phyloP scores from a whole-genome alignment of 2,113 vertebrate species.

The Rhodinocichla rosea region DNA sequence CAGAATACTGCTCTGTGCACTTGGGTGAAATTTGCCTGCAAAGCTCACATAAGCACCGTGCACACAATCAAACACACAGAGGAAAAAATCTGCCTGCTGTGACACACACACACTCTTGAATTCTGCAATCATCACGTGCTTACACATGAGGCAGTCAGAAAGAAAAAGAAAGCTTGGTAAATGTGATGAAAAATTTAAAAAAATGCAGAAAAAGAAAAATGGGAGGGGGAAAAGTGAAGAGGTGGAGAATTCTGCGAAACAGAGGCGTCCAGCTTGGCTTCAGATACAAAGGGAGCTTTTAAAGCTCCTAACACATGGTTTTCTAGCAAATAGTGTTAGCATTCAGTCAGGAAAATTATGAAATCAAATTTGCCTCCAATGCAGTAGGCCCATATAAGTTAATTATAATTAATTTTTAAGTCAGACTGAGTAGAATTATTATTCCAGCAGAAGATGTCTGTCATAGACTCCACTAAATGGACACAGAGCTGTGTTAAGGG shows the following conservation, averaged over 20 bases:
- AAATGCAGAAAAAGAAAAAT: not conserved
- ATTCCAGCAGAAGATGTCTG: not conserved
- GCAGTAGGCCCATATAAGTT: not conserved
- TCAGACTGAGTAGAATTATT: not conserved
- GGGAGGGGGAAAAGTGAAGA: not conserved
- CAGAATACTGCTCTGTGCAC: not conserved
- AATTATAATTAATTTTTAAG: not conserved
- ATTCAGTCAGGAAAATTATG: not conserved
- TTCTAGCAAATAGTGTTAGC: not conserved
- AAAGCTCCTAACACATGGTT: not conserved
- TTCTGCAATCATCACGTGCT: not conserved
- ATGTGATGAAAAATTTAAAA: not conserved
- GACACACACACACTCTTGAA: not conserved
- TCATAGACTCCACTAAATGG: not conserved
- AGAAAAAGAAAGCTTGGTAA: not conserved
- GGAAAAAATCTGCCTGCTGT: not conserved
- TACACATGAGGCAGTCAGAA: not conserved
- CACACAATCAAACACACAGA: not conserved
- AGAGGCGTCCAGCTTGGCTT: not conserved
- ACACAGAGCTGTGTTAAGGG: not conserved
- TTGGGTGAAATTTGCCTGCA: not conserved
- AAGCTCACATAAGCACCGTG: fast-evolving
- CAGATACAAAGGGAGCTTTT: conserved; percentile 3
- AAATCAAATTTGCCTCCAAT: not conserved
- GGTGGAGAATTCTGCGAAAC: conserved; percentile 1